Conservation (phyloP, 2,113 vertebrate species). For the Chaetodon trifascialis region DNA sequence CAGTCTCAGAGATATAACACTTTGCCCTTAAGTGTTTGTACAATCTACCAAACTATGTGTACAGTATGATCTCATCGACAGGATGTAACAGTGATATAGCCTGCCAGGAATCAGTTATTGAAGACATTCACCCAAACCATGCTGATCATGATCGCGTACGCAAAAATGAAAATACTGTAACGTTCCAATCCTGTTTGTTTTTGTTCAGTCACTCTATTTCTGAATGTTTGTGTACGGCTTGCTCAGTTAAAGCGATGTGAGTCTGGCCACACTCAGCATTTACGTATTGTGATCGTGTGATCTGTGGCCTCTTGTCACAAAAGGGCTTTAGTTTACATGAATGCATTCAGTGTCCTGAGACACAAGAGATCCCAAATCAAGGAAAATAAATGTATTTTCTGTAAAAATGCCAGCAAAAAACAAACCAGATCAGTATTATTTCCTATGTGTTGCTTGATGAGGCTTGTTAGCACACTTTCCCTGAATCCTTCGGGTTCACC, state of each 20-base stretch:
- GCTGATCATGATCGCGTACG: constrained; percentile 7
- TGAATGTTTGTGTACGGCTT: constrained; percentile 64
- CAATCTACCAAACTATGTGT: constrained; percentile 70
- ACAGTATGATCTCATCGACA: constrained; percentile 58
- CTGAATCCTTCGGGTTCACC: constrained; percentile 23
- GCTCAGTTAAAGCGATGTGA: constrained; percentile 43
- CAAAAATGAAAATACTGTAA: constrained; percentile 35
- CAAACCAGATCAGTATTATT: constrained; percentile 36
- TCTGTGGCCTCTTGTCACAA: constrained; percentile 66
- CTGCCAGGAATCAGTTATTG: constrained; percentile 31
- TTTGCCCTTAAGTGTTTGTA: constrained; percentile 79
- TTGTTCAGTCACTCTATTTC: constrained; percentile 50
- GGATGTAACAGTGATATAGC: constrained; percentile 43
- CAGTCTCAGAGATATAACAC: constrained; percentile 78
- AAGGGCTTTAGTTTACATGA: constrained; percentile 80
- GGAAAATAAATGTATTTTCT: constrained; percentile 50
- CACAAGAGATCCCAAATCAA: constrained; percentile 52
- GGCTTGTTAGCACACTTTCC: constrained; percentile 35
- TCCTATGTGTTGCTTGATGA: constrained; percentile 39
- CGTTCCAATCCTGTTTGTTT: constrained; percentile 35
- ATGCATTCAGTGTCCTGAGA: constrained; percentile 64
- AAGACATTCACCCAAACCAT: constrained; percentile 16
- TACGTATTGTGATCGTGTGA: constrained; percentile 55
- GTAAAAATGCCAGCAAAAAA: constrained; percentile 53
- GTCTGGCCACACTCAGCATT: constrained; percentile 49